Percentiles rank a stretch among this genome's conserved stretches.
Conservation (phyloP, 2,888 invertebrate genomes). For the Drosophila histrio region DNA sequence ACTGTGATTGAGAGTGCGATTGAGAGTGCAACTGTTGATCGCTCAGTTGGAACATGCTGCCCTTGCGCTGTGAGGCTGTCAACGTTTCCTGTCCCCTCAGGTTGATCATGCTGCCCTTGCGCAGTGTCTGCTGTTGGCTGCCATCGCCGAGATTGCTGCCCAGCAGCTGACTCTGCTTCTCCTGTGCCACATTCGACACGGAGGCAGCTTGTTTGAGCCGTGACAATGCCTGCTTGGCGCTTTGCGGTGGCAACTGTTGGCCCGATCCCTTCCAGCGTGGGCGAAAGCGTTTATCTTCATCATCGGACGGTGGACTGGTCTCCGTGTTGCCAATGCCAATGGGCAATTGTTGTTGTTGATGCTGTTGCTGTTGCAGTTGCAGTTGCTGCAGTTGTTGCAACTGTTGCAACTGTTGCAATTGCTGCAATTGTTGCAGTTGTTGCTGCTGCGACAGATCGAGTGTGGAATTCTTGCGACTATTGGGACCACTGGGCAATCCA, state of each 20-base stretch:
- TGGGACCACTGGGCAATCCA: constrained; percentile 80
- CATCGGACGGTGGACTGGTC: constrained; percentile 86
- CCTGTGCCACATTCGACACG: constrained; percentile 80
- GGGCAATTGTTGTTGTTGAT: constrained; percentile 81
- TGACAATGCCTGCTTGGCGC: constrained; percentile 80
- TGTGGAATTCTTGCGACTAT: constrained; percentile 86
- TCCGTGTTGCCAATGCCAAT: constrained; percentile 84
- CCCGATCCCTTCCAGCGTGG: constrained; percentile 84
- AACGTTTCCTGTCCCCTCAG: constrained; percentile 52
- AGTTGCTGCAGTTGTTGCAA: constrained; percentile 74
- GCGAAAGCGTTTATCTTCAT: constrained; percentile 82
- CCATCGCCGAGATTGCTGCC: constrained; percentile 45
- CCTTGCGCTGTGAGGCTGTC: constrained; percentile 58
- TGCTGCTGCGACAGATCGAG: constrained; percentile 85
- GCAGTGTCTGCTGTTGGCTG: constrained; percentile 48
- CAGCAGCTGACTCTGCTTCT: constrained; percentile 59
- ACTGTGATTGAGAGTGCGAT: constrained; percentile 10
- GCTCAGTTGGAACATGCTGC: constrained; percentile 71
- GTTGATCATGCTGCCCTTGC: constrained; percentile 79
- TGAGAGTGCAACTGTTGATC: constrained; percentile 32
- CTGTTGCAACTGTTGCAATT: constrained; percentile 81
- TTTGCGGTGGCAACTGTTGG: constrained; percentile 75
- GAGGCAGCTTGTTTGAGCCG: constrained; percentile 82
- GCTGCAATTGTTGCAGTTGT: constrained; percentile 77
- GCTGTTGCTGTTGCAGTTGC: constrained; percentile 65